Evolutionary conservation across 2,113 vertebrate species (phyloP).

Genomic region (Mormoops blainvillei): DNA sequence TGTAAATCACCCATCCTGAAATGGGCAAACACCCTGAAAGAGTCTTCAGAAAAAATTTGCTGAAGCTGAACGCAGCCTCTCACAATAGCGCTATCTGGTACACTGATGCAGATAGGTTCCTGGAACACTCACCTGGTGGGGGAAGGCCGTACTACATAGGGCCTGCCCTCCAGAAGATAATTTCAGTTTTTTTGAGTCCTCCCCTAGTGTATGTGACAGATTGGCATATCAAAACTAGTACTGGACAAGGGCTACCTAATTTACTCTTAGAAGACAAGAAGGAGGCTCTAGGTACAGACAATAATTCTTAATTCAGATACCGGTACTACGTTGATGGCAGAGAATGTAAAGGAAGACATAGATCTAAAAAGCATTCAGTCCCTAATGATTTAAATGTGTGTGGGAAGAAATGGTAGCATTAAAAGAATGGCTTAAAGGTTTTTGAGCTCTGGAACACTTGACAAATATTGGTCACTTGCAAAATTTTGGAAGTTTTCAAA

Average conservation of each 20-base stretch:
- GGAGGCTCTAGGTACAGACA: neutral
- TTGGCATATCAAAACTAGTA: neutral
- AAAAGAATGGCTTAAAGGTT: neutral
- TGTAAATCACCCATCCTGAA: too few relatives aligned
- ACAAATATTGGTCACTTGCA: neutral
- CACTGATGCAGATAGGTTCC: too few relatives aligned
- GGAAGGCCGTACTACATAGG: too few relatives aligned
- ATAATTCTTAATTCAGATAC: neutral
- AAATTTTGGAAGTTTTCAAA: neutral
- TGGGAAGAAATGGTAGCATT: neutral
- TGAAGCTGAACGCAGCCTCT: too few relatives aligned
- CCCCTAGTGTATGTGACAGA: neutral
- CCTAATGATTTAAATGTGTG: neutral
- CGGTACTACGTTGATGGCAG: neutral
- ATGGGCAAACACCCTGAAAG: too few relatives aligned
- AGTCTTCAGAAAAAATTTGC: too few relatives aligned
- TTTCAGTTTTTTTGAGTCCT: too few relatives aligned
- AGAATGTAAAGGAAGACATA: neutral
- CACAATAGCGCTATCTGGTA: too few relatives aligned
- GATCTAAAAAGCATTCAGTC: neutral
- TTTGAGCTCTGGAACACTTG: neutral
- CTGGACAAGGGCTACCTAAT: neutral
- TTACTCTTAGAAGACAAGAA: neutral
- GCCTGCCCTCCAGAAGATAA: too few relatives aligned
- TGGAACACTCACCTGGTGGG: too few relatives aligned